Conservation (phyloP, 2,113 vertebrate species). For the Trichechus manatus region DNA sequence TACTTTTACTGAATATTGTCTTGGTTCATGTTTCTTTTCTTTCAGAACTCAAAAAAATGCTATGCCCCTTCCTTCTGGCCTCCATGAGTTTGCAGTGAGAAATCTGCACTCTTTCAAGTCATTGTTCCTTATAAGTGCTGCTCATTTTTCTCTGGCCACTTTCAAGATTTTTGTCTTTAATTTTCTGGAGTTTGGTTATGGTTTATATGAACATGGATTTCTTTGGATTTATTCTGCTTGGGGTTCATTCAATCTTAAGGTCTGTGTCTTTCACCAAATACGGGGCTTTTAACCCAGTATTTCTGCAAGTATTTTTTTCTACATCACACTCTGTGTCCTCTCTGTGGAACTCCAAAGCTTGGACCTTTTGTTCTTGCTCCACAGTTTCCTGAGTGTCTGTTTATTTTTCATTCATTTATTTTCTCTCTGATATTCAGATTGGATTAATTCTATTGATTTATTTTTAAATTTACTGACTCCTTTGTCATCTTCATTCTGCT, state of each 20-base stretch:
- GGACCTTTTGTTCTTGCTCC: not conserved
- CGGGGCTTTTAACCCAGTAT: not conserved
- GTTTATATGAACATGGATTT: not conserved
- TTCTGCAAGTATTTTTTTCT: not conserved
- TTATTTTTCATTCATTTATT: not conserved
- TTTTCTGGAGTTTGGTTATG: not conserved
- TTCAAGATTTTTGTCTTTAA: not conserved
- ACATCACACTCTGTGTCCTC: not conserved
- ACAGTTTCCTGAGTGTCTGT: not conserved
- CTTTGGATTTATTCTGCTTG: not conserved
- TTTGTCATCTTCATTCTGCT: not conserved
- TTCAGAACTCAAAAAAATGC: not conserved
- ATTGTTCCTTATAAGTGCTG: not conserved
- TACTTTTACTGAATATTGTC: not conserved
- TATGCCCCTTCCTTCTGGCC: not conserved
- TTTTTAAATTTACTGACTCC: not conserved
- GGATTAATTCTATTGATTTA: not conserved
- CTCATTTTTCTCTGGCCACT: not conserved
- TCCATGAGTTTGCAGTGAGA: not conserved
- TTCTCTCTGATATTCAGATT: not conserved
- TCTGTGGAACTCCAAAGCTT: not conserved
- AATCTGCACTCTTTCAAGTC: not conserved
- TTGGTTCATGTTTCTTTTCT: not conserved
- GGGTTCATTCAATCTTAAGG: not conserved
- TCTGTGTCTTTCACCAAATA: not conserved